These are phyloP conservation scores for Semotilus atromaculatus DNA, from an alignment of 2,797 vertebrate genomes.

Conservation along the genomic window DNA sequence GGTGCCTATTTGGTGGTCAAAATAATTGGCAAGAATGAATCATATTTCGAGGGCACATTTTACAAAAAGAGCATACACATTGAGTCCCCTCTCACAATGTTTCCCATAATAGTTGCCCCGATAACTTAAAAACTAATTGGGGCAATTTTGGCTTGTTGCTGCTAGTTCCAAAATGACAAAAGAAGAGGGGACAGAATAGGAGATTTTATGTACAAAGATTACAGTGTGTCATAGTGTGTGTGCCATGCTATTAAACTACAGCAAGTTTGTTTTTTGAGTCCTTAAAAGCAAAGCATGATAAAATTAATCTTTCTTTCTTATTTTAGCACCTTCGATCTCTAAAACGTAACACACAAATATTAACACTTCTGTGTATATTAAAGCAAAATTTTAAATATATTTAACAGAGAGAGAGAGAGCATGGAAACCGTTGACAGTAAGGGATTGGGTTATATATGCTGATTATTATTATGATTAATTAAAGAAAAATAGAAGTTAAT, in stretches of 20 bases:
- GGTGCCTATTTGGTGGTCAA: slow-evolving; percentile 44
- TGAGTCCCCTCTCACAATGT: slow-evolving; percentile 15
- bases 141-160: slow-evolving; percentile 54
- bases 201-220: slow-evolving; percentile 18
- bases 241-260: neutral
- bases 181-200: neutral
- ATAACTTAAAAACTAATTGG: slow-evolving; percentile 35
- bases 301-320: neutral
- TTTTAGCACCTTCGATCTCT: neutral
- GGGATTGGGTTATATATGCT: neutral
- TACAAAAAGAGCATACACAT: slow-evolving; percentile 28
- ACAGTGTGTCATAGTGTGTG: neutral
- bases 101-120: slow-evolving; percentile 22
- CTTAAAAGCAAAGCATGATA: neutral
- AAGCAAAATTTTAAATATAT: no score
- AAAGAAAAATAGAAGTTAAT: neutral
- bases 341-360: neutral
- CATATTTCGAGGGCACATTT: slow-evolving; percentile 40
- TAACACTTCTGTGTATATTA: slow-evolving; percentile 8
- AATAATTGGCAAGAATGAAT: slow-evolving; percentile 47
- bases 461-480: neutral
- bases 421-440: neutral
- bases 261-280: slow-evolving; percentile 6
- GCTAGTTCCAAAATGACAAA: slow-evolving; percentile 25
- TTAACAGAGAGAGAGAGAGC: no score